Conservation (phyloP, 2,113 vertebrate species). For the Heterocephalus glaber region DNA sequence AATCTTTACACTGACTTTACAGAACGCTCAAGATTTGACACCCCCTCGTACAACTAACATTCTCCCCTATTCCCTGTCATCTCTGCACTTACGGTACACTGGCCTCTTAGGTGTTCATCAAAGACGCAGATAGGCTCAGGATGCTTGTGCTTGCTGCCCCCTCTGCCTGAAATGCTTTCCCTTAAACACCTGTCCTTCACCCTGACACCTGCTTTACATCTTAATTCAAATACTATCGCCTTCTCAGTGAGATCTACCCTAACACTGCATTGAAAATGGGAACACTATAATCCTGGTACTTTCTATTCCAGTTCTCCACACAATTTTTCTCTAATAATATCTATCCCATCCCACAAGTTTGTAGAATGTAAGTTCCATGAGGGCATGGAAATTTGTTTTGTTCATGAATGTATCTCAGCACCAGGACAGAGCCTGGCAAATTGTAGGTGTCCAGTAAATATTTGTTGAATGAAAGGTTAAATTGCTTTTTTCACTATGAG, state of each 20-base stretch:
- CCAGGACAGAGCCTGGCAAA: not conserved
- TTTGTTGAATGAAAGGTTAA: not conserved
- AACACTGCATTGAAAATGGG: not conserved
- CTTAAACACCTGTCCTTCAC: not conserved
- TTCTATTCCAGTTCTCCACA: not conserved
- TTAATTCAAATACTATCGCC: not conserved
- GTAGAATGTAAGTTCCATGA: not conserved
- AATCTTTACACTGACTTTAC: not conserved
- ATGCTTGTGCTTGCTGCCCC: not conserved
- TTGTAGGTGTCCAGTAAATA: not conserved
- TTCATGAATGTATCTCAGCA: not conserved
- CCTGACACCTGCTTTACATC: not conserved
- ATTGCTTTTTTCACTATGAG: not conserved
- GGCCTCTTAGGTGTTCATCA: not conserved
- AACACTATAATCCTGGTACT: not conserved
- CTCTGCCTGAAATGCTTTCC: not conserved
- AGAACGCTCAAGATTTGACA: not conserved
- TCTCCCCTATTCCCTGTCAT: not conserved
- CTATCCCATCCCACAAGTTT: conserved; percentile 11
- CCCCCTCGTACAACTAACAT: not conserved
- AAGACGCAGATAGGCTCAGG: not conserved
- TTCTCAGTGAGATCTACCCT: not conserved
- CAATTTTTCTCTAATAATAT: conserved; percentile 31
- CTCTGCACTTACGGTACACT: not conserved
- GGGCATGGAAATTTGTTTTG: not conserved